Conservation (phyloP, 64 coral and sea anemone genomes). For the Montipora foliosa region DNA sequence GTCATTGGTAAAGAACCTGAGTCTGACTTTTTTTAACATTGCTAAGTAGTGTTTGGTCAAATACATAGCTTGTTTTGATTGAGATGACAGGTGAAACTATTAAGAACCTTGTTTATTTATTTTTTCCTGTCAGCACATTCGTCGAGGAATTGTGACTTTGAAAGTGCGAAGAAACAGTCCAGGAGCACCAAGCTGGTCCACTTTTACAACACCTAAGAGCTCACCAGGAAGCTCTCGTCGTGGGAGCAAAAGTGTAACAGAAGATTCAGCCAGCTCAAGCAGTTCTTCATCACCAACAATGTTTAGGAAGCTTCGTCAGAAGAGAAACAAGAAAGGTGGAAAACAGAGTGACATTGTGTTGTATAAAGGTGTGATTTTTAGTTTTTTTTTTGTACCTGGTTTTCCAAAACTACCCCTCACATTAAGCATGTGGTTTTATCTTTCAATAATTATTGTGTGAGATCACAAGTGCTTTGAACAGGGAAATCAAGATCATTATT, state of each 20-base stretch:
- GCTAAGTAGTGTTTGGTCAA: not conserved
- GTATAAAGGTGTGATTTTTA: constrained; percentile 55
- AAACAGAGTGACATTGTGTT: constrained; percentile 63
- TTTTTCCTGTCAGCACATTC: constrained; percentile 74
- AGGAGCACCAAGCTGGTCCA: constrained; percentile 68
- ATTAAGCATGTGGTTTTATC: too few species aligned
- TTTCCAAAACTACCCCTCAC: too few species aligned
- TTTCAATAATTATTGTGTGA: too few species aligned
- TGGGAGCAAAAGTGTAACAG: constrained; percentile 48
- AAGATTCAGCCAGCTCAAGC: constrained; percentile 80
- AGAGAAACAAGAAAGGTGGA: constrained; percentile 59
- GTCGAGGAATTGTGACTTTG: constrained; percentile 87
- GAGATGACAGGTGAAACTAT: not conserved
- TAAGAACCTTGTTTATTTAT: constrained; percentile 6
- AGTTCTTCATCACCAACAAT: constrained; percentile 79
- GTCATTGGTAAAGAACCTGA: not conserved
- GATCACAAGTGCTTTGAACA: too few species aligned
- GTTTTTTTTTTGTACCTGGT: too few species aligned
- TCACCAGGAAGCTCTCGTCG: constrained; percentile 52
- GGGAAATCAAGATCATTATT: too few species aligned
- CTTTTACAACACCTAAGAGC: constrained; percentile 73
- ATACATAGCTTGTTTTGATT: too few species aligned
- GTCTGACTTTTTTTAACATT: not conserved
- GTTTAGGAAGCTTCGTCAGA: constrained; percentile 70
- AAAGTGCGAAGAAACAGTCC: constrained; percentile 61